These are phyloP conservation scores for Lanius collurio DNA, from an alignment of 2,113 vertebrate species.

Conservation along the genomic window DNA sequence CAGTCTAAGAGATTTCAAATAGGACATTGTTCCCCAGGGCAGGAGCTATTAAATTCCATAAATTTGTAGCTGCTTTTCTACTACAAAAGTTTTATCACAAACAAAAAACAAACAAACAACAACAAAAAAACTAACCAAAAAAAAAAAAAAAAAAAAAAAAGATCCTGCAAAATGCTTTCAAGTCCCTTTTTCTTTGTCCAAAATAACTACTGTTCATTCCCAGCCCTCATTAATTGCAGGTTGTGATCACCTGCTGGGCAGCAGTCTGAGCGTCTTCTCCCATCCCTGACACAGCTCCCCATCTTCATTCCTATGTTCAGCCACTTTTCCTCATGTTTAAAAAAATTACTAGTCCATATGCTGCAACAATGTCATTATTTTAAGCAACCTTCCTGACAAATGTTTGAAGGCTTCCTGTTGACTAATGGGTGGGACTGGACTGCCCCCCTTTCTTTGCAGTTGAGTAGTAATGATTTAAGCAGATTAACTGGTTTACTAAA, in stretches of 20 bases:
- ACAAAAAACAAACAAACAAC: background rate
- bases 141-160: background rate
- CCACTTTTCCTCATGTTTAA: background rate
- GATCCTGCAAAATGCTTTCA: background rate
- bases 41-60: background rate
- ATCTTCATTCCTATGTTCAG: background rate
- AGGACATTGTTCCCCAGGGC: background rate
- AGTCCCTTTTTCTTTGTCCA: background rate
- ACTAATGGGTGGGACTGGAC: background rate
- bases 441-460: background rate
- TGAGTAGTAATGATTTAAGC: background rate
- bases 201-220: background rate
- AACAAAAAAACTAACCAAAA: background rate
- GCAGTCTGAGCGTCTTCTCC: background rate
- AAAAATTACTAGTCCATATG: background rate
- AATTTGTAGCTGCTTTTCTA: background rate
- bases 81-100: background rate
- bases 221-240: background rate
- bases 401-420: background rate
- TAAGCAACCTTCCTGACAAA: background rate
- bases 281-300: background rate
- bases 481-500: conserved; percentile 5
- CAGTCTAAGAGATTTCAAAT: background rate
- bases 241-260: background rate
- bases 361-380: background rate